These are phyloP conservation scores for Laspeyria flexula DNA, from an alignment of 2,888 invertebrate species.

Conservation along the genomic window DNA sequence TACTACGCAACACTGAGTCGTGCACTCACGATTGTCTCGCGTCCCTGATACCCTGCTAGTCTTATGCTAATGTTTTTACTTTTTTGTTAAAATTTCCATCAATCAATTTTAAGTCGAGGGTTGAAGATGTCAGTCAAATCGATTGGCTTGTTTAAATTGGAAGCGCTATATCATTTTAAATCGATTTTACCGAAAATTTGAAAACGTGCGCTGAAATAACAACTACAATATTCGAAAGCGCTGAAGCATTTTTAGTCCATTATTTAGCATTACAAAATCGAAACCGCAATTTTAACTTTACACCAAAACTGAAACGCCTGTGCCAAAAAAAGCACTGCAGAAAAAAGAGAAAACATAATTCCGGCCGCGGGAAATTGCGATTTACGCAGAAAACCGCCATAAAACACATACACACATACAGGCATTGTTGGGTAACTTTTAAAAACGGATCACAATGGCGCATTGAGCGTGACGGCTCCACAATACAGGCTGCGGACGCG, in stretches of 20 bases:
- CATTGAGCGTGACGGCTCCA: conserved; percentile 44
- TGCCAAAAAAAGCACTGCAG: conserved; percentile 13
- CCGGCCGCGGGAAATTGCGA: conserved; percentile 46
- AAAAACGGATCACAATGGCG: conserved; percentile 54
- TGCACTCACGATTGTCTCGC: conserved; percentile 66
- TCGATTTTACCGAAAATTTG: too few species aligned
- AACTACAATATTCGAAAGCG: too few species aligned
- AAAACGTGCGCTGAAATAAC: too few species aligned
- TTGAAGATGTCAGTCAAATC: conserved; percentile 16
- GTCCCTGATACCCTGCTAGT: conserved; percentile 51
- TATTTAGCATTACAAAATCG: background rate
- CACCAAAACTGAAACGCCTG: conserved; percentile 30
- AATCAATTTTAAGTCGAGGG: conserved; percentile 46
- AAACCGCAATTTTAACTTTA: conserved; percentile 14
- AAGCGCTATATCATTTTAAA: too few species aligned
- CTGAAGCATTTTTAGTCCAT: too few species aligned
- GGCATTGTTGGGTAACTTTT: conserved; percentile 68
- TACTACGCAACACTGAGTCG: conserved; percentile 81
- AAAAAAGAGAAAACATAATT: conserved; percentile 34
- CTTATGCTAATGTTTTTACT: conserved; percentile 70
- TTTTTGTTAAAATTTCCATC: conserved; percentile 57
- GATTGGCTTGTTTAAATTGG: conserved; percentile 2
- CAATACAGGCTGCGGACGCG: conserved; percentile 34
- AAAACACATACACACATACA: conserved; percentile 46
- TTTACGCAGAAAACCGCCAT: conserved; percentile 46